Evolutionary conservation across 2,888 invertebrate genomes (phyloP).

Genomic region (Drosophila sordidapex): DNA sequence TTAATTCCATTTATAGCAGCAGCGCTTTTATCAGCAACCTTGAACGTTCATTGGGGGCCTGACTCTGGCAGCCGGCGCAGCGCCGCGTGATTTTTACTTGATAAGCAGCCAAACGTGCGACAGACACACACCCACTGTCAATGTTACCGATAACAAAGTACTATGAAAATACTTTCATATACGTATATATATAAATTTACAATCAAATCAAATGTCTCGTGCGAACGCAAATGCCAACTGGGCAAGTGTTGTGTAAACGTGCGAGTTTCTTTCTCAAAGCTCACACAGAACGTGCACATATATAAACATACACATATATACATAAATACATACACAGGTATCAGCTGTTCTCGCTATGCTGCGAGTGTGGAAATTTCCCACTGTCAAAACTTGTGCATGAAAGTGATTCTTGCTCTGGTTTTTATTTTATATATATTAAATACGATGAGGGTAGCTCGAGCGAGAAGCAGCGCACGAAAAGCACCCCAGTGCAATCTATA

Average conservation of each 20-base stretch:
- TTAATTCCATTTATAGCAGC: slow-evolving; percentile 53
- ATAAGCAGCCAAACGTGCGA: slow-evolving; percentile 72
- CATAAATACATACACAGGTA: slow-evolving; percentile 5
- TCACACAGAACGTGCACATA: slow-evolving; percentile 13
- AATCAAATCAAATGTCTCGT: slow-evolving; percentile 42
- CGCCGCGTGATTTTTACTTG: slow-evolving; percentile 59
- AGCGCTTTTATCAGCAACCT: slow-evolving; percentile 66
- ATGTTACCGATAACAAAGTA: slow-evolving; percentile 32
- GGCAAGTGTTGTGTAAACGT: slow-evolving; percentile 48
- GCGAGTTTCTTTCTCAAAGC: slow-evolving; percentile 15
- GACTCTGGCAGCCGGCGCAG: slow-evolving; percentile 27
- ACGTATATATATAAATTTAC: slow-evolving; percentile 13
- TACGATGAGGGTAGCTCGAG: slow-evolving; percentile 37
- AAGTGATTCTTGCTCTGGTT: slow-evolving; percentile 11
- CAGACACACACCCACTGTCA: slow-evolving; percentile 70
- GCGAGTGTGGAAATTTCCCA: slow-evolving; percentile 69
- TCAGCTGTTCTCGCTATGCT: slow-evolving; percentile 66
- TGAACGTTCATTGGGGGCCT: slow-evolving; percentile 64
- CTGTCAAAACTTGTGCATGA: slow-evolving; percentile 38
- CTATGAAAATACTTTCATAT: slow-evolving; percentile 8
- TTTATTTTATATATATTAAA: slow-evolving; percentile 4
- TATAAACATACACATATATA: slow-evolving; percentile 6
- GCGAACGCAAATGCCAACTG: slow-evolving; percentile 47
- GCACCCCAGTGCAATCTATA: slow-evolving; percentile 20
- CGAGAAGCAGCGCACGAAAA: slow-evolving; percentile 22